Base-by-base conservation (phyloP, 2,888 invertebrate species). In the Macropis europaea region DNA sequence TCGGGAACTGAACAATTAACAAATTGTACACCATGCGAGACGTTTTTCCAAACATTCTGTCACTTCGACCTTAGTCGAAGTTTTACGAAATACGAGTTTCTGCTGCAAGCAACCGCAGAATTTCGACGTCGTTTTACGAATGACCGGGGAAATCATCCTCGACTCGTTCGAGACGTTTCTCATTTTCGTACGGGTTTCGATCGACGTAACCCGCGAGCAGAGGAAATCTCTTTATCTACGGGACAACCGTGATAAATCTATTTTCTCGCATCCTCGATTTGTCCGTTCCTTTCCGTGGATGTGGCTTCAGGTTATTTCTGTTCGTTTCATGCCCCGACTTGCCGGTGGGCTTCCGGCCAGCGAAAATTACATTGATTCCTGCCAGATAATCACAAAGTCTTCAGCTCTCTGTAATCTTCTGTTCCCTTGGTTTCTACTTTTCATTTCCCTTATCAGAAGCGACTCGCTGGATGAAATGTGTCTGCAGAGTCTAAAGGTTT, bases 291-390 rank as follows among this genome's bases (percentile, higher is more conserved):
- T 22, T 19, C 6, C 48, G 9, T 11, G n/a, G 30, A 30, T 15
- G 22, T 11, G 19, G 5, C 13, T 9, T 15, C 34, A 36, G 28
- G 28, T 50, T 42, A 42, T 40, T 50, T 42, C 32, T 24, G 19
- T 24, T 17, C 45, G 15, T 34, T 13, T 45, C 24, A 15, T 7
- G 15, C 11, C 42, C 24, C 11, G 48, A 26, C n/a, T n/a, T n/a
- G n/a, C 40, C 26, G 7, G 47, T 36, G 34, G 38, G 24, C 26
- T 26, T 13, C 24, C 13, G 34, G 9, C 19, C 3, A 1, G 60
- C n/a, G 53, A 22, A 45, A 62, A 62, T 61, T 42, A 61, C 32
- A 45, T 53, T 54, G 54, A 54, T 52, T 62, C 36, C 45, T 22
- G 28, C 34, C 9, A 24, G 38, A 40, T 60, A 40, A 48, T 47